phyloP scores from a whole-genome alignment of 1,140 invertebrate species.

The Neotoxoptera formosana region DNA sequence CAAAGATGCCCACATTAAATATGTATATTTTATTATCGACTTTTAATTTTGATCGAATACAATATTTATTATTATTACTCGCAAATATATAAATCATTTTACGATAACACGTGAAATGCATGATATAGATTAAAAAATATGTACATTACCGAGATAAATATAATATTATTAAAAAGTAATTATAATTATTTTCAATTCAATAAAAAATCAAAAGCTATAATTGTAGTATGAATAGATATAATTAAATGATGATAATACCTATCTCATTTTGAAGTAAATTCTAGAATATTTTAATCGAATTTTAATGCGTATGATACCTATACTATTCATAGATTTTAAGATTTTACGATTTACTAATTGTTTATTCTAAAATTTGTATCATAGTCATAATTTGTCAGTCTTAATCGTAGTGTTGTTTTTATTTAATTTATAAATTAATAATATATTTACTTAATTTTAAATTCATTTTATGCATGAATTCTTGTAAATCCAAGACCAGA shows the following conservation, averaged over 20 bases:
- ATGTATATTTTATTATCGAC: background rate
- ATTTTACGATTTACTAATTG: background rate
- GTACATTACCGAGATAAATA: background rate
- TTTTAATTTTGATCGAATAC: background rate
- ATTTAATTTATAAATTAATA: background rate
- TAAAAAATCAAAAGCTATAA: background rate
- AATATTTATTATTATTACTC: background rate
- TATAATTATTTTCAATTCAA: background rate
- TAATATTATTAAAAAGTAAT: background rate
- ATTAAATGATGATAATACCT: background rate
- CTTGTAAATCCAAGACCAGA: background rate
- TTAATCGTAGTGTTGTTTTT: background rate
- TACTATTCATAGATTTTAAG: too few relatives aligned
- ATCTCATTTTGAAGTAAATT: background rate
- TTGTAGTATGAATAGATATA: background rate
- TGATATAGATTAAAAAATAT: background rate
- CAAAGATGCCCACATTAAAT: background rate
- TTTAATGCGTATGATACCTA: background rate
- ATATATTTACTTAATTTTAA: background rate
- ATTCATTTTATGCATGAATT: background rate
- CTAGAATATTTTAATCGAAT: background rate
- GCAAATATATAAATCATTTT: background rate
- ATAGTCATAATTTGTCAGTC: background rate
- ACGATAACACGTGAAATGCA: background rate
- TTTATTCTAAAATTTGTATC: background rate